These are phyloP conservation scores for Coilia nasus DNA, from an alignment of 2,797 vertebrate species.

Conservation along the genomic window DNA sequence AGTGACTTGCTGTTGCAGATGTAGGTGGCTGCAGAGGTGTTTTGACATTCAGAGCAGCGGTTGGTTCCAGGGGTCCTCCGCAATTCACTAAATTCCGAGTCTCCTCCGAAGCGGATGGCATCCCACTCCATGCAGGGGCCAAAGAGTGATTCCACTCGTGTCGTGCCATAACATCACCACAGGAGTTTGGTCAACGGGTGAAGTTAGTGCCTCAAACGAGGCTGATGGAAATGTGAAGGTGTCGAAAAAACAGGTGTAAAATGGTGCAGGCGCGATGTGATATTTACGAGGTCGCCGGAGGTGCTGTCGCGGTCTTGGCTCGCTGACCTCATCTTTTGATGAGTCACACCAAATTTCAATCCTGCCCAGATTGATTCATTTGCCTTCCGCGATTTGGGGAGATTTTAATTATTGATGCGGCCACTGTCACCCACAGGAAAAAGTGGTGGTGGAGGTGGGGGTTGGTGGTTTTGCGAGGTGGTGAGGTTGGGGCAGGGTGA, in stretches of 20 bases:
- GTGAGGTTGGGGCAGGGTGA: neutral
- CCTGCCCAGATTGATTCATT: conserved; percentile 68
- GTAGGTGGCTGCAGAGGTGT: neutral
- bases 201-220: neutral
- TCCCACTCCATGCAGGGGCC: neutral
- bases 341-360: conserved; percentile 67
- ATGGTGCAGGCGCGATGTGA: conserved; percentile 50
- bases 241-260: neutral
- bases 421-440: conserved; percentile 62
- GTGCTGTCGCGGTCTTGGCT: conserved; percentile 53
- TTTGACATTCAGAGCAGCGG: neutral
- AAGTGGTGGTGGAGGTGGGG: conserved; percentile 1
- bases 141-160: too few relatives aligned
- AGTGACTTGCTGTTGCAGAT: neutral
- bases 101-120: neutral
- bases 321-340: conserved; percentile 56
- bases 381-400: conserved; percentile 60
- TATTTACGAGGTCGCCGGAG: conserved; percentile 49
- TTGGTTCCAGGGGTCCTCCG: neutral
- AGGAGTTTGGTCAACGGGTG: neutral
- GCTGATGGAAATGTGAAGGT: neutral
- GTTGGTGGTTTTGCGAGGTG: neutral
- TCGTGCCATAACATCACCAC: too few relatives aligned
- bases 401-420: conserved; percentile 75
- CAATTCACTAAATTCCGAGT: neutral